phyloP scores from a whole-genome alignment of 2,113 vertebrate genomes.

The Dinomys branickii region DNA sequence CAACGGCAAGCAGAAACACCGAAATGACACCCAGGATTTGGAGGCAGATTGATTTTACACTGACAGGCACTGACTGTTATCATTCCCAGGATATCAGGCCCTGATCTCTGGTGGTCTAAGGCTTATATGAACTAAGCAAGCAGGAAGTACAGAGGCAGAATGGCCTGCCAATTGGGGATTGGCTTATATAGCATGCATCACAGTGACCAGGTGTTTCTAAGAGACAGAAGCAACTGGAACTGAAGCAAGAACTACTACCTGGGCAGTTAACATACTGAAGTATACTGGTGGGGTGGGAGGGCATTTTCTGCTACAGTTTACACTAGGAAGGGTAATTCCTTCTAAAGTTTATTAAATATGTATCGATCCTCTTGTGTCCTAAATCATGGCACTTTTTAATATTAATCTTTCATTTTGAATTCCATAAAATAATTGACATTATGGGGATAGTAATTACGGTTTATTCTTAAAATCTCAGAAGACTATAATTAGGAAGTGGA shows the following conservation, averaged over 20 bases:
- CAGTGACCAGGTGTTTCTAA: neutral
- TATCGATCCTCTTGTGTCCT: neutral
- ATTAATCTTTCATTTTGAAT: conserved; percentile 58
- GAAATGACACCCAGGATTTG: neutral
- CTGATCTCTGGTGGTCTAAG: neutral
- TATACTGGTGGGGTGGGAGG: neutral
- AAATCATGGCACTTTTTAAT: neutral
- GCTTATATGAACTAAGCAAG: neutral
- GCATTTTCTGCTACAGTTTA: neutral
- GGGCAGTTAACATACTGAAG: neutral
- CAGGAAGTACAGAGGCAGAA: neutral
- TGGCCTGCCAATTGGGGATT: neutral
- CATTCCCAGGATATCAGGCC: neutral
- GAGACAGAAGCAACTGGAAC: neutral
- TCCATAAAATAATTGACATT: conserved; percentile 63
- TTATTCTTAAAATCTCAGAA: conserved; percentile 40
- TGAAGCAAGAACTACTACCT: neutral
- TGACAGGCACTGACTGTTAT: neutral
- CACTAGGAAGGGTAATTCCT: neutral
- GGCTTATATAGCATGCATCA: neutral
- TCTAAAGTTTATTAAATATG: neutral
- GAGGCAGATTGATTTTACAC: neutral
- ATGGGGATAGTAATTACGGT: conserved; percentile 42
- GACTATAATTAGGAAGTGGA: conserved; percentile 28
- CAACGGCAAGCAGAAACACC: neutral